Evolutionary conservation across 1,140 invertebrate genomes (phyloP).

Genomic region (Amphibalanus amphitrite): DNA sequence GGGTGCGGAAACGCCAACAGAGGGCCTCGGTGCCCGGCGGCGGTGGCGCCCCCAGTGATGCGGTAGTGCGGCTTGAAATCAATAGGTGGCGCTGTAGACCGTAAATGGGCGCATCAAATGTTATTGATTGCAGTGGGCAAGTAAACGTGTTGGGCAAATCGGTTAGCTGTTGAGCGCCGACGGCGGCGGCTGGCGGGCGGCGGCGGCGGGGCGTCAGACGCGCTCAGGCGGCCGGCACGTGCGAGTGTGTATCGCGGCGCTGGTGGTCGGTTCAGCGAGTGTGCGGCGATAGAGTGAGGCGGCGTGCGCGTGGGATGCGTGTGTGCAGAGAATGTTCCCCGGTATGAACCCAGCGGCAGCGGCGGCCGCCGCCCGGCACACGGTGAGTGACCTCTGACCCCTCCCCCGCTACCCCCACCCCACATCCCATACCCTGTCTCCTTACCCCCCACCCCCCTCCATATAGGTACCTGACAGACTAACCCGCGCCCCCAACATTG

Average conservation of each 20-base stretch:
- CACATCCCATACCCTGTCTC: too few relatives aligned
- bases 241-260: neutral
- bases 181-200: too few relatives aligned
- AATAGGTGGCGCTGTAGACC: neutral
- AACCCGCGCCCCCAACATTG: too few relatives aligned
- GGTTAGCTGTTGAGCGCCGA: neutral
- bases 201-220: neutral
- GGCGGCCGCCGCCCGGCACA: neutral
- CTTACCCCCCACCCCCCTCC: too few relatives aligned
- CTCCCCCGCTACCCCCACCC: too few relatives aligned
- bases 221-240: neutral
- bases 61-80: neutral
- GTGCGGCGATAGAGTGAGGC: neutral
- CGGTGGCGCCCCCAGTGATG: neutral
- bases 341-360: neutral
- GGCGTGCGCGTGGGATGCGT: neutral
- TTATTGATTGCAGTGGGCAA: neutral
- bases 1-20: too few relatives aligned
- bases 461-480: too few relatives aligned
- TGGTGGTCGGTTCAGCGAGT: too few relatives aligned
- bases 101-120: neutral
- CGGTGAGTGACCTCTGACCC: neutral
- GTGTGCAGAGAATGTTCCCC: neutral
- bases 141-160: conserved; percentile 1
- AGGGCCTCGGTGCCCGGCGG: too few relatives aligned